Conservation (phyloP, 2,797 vertebrate genomes). For the Gymnoscopelus microlampas region DNA sequence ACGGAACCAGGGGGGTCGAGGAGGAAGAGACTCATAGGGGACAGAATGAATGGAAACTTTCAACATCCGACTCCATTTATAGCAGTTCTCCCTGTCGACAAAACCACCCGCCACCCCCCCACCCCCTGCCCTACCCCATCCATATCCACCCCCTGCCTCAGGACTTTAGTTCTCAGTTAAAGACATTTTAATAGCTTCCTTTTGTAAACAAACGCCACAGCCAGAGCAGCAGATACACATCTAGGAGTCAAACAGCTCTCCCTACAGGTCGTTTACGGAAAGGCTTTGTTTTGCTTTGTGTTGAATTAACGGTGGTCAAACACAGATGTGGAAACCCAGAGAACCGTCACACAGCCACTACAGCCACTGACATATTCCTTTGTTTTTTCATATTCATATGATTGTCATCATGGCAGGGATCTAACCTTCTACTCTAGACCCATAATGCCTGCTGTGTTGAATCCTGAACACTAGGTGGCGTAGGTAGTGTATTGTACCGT, state of each 20-base stretch:
- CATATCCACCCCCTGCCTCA: conserved; percentile 52
- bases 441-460: conserved; percentile 53
- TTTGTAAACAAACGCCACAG: conserved; percentile 75
- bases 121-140: conserved; percentile 35
- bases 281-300: conserved; percentile 1
- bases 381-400: no score
- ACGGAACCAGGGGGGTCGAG: conserved; percentile 12
- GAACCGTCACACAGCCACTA: neutral
- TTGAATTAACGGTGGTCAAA: neutral
- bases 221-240: conserved; percentile 48
- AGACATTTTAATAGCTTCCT: conserved; percentile 84
- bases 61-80: conserved; percentile 49
- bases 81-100: conserved; percentile 44
- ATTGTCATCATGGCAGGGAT: no score
- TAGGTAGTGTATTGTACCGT: conserved; percentile 56
- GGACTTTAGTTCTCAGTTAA: conserved; percentile 71
- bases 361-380: neutral
- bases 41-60: conserved; percentile 47
- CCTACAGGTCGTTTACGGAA: conserved; percentile 60
- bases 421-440: no score
- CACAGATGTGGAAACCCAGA: neutral
- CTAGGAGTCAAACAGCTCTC: conserved; percentile 60
- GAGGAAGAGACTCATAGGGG: conserved; percentile 16
- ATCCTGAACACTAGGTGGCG: conserved; percentile 74
- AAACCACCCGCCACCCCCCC: conserved; percentile 42